Percentiles rank a stretch among this genome's conserved stretches.
Conservation (phyloP, 2,113 vertebrate genomes). For the Gila orcuttii region DNA sequence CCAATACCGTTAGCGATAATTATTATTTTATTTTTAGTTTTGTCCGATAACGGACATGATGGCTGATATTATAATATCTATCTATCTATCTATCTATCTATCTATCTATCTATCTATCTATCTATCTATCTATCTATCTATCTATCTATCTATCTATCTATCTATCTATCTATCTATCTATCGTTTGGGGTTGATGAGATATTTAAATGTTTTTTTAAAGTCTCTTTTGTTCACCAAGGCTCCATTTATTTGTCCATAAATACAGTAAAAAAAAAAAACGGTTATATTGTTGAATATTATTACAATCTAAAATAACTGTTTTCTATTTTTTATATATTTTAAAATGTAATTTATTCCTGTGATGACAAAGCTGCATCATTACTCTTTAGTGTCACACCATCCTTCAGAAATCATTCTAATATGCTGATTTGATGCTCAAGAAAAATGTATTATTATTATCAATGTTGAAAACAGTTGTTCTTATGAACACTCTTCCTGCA, state of each 20-base stretch:
- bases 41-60: not conserved
- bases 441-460: too few relatives aligned
- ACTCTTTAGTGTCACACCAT: too few relatives aligned
- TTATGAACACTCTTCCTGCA: too few relatives aligned
- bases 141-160: too few relatives aligned
- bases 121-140: too few relatives aligned
- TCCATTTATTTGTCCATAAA: not conserved
- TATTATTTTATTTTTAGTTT: not conserved
- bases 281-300: not conserved
- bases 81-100: too few relatives aligned
- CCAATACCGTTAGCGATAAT: not conserved
- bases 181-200: not conserved
- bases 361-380: not conserved
- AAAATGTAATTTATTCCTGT: not conserved
- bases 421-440: too few relatives aligned
- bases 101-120: too few relatives aligned
- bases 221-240: not conserved
- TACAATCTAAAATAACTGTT: not conserved
- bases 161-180: too few relatives aligned
- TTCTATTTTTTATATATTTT: not conserved
- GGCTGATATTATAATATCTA: not conserved
- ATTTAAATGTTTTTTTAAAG: not conserved
- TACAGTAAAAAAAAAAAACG: not conserved
- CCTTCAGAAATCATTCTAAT: too few relatives aligned
- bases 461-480: too few relatives aligned